These are phyloP conservation scores for Diphyllodes magnificus DNA, from an alignment of 2,113 vertebrate species.

Conservation along the genomic window DNA sequence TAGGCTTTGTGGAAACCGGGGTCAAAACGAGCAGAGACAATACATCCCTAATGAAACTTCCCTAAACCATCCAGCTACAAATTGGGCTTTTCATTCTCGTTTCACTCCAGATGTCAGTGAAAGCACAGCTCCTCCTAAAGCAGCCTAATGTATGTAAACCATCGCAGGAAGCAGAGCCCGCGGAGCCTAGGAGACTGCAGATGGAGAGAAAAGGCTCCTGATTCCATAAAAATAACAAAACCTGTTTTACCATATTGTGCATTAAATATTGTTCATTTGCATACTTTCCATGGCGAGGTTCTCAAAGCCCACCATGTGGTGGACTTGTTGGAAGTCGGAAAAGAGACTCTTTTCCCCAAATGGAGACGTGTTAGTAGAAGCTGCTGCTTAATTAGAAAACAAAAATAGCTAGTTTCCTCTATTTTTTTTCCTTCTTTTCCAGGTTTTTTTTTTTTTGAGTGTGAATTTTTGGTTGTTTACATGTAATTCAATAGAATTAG, in stretches of 20 bases:
- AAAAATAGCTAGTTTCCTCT: conserved; percentile 26
- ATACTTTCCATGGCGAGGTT: conserved; percentile 46
- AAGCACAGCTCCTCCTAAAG: conserved; percentile 35
- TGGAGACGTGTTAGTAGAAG: conserved; percentile 50
- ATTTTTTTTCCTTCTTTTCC: neutral
- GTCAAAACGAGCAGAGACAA: conserved; percentile 1
- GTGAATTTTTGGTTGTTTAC: neutral
- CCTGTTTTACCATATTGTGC: conserved; percentile 62
- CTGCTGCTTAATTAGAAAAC: conserved; percentile 55
- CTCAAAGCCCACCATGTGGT: conserved; percentile 61
- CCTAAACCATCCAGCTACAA: neutral
- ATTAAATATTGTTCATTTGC: conserved; percentile 66
- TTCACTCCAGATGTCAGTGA: conserved; percentile 52
- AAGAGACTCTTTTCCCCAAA: conserved; percentile 39
- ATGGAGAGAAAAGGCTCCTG: conserved; percentile 64
- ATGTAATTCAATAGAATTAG: neutral
- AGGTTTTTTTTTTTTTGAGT: neutral
- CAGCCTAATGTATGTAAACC: conserved; percentile 56
- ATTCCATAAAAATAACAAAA: conserved; percentile 63
- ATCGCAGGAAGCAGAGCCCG: neutral
- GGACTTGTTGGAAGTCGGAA: conserved; percentile 53
- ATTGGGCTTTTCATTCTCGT: conserved; percentile 46
- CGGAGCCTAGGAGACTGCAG: conserved; percentile 49
- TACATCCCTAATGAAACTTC: conserved; percentile 34
- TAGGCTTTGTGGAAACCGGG: neutral